These are phyloP conservation scores for Bubalus kerabau DNA, from an alignment of 2,113 vertebrate genomes.

Conservation along the genomic window DNA sequence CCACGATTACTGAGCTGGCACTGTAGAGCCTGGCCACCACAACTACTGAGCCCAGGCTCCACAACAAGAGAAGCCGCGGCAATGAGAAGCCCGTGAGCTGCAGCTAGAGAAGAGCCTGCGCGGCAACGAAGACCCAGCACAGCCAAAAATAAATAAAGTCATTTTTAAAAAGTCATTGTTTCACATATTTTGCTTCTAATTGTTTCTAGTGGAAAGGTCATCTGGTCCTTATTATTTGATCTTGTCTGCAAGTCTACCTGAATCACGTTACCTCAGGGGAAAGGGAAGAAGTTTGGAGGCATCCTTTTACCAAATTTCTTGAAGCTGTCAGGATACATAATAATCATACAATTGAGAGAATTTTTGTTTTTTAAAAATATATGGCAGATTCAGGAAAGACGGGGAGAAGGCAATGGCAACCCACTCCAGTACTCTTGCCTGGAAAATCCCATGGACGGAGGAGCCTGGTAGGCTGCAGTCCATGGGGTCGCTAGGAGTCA, in stretches of 20 bases:
- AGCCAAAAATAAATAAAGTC: not conserved
- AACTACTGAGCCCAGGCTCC: not conserved
- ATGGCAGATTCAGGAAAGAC: not conserved
- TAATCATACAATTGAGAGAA: not conserved
- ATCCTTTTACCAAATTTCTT: not conserved
- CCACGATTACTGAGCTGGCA: not conserved
- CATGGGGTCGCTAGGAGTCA: too few relatives aligned
- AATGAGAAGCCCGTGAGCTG: rapidly evolving
- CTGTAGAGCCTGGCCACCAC: rapidly evolving
- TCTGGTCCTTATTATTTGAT: not conserved
- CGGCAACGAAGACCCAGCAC: not conserved
- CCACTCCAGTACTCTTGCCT: too few relatives aligned
- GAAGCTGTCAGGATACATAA: not conserved
- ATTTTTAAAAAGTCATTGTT: not conserved
- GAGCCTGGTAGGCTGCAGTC: too few relatives aligned
- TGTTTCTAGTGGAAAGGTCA: not conserved
- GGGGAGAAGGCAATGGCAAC: too few relatives aligned
- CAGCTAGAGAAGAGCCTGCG: not conserved
- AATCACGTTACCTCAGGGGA: not conserved
- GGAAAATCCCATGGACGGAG: too few relatives aligned
- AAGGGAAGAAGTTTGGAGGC: not conserved
- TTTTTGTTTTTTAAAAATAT: not conserved
- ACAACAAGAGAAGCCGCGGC: not conserved
- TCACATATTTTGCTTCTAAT: not conserved
- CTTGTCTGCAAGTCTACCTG: not conserved